These are phyloP conservation scores for Athene cunicularia DNA, from an alignment of 2,113 vertebrate species.

Conservation along the genomic window DNA sequence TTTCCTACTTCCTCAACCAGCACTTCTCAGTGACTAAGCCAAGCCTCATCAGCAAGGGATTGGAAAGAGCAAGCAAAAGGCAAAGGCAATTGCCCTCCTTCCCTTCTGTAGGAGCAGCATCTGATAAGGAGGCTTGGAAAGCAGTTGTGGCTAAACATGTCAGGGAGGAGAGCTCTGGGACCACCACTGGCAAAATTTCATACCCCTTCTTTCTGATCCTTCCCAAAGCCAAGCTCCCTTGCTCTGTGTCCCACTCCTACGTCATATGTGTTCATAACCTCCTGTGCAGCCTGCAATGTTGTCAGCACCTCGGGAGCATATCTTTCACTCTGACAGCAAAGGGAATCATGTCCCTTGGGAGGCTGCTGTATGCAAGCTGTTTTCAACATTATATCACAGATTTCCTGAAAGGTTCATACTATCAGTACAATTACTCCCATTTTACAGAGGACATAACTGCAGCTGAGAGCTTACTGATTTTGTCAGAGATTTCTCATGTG, in stretches of 20 bases:
- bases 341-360: background rate
- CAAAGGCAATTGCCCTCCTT: accelerated
- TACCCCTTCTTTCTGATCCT: background rate
- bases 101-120: background rate
- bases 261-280: background rate
- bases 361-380: background rate
- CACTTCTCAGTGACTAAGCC: background rate
- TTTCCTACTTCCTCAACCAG: background rate
- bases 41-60: background rate
- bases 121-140: background rate
- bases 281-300: accelerated
- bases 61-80: background rate
- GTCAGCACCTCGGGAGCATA: accelerated
- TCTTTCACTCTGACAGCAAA: background rate
- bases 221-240: background rate
- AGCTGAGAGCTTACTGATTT: background rate
- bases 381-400: background rate
- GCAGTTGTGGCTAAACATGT: background rate
- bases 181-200: background rate
- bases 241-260: background rate
- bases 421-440: background rate
- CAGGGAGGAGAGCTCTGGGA: background rate
- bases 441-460: background rate
- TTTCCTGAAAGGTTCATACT: background rate
- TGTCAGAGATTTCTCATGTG: background rate